A percentile compares a stretch with the other conserved stretches of the same genome.
Conservation (phyloP, 2,797 vertebrate genomes). For the Gorsachius magnificus region DNA sequence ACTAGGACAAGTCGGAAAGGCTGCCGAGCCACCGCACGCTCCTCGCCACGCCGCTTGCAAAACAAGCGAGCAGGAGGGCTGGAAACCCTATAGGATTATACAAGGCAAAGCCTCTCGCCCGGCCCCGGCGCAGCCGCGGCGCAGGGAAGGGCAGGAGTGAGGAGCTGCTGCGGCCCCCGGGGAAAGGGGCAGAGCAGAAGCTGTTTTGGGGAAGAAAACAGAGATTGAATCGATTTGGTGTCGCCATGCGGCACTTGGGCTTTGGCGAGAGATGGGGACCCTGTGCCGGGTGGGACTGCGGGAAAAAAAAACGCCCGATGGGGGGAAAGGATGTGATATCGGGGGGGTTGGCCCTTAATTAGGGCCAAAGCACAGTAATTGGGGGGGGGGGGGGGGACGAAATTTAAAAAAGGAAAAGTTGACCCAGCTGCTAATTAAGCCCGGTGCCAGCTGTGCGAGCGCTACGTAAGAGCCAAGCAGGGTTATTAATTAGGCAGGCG, state of each 20-base stretch:
- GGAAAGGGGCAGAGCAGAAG: background rate
- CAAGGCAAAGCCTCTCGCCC: slow-evolving; percentile 24
- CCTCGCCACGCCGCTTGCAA: slow-evolving; percentile 44
- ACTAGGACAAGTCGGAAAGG: slow-evolving; percentile 63
- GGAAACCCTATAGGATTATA: slow-evolving; percentile 54
- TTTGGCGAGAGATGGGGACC: background rate
- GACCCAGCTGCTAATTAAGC: slow-evolving; percentile 17
- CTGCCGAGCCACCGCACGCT: slow-evolving; percentile 59
- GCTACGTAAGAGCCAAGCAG: background rate
- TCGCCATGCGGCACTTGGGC: background rate
- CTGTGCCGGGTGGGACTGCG: background rate
- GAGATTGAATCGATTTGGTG: background rate
- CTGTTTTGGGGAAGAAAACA: background rate
- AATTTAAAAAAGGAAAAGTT: slow-evolving; percentile 11
- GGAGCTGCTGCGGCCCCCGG: background rate
- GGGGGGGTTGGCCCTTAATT: background rate
- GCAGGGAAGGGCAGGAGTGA: background rate
- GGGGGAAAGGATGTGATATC: background rate
- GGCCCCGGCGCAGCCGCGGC: background rate
- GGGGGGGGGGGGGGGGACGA: too few relatives aligned
- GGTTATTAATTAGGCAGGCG: background rate
- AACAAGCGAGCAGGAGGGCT: slow-evolving; percentile 49
- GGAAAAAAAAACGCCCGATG: background rate
- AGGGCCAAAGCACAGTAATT: background rate
- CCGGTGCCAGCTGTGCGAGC: background rate